Conservation (phyloP, 1,140 invertebrate species). For the Dendroctonus valens region DNA sequence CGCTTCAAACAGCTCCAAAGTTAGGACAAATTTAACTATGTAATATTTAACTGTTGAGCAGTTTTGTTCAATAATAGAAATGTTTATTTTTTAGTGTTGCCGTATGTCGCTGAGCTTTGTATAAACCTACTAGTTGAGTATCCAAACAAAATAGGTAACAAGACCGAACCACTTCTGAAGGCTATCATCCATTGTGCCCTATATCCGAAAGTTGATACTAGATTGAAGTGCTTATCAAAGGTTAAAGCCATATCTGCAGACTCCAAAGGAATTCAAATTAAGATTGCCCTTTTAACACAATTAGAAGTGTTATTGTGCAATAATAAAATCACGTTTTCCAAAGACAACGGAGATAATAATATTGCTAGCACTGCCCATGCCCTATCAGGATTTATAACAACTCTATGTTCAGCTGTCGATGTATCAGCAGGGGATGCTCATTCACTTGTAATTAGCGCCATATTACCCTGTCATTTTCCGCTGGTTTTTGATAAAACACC, state of each 20-base stretch:
- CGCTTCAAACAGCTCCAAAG: no score
- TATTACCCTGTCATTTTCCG: conserved; percentile 70
- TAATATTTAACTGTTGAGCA: background rate
- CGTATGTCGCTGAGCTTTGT: conserved; percentile 62
- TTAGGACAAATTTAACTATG: no score
- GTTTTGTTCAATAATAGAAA: conserved; percentile 1
- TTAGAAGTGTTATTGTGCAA: conserved; percentile 59
- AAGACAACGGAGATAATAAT: conserved; percentile 30
- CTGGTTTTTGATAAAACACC: conserved; percentile 55
- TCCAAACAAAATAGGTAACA: conserved; percentile 58
- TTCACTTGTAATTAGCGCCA: conserved; percentile 58
- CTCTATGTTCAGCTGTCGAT: conserved; percentile 55
- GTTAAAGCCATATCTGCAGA: conserved; percentile 45
- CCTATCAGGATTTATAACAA: conserved; percentile 52
- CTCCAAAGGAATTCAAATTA: conserved; percentile 50
- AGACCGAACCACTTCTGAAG: conserved; percentile 58
- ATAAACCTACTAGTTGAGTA: conserved; percentile 65
- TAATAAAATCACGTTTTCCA: conserved; percentile 52
- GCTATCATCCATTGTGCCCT: conserved; percentile 65
- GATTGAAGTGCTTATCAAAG: conserved; percentile 47
- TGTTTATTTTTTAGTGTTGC: conserved; percentile 51
- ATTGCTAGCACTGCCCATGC: conserved; percentile 35
- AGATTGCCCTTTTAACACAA: conserved; percentile 59
- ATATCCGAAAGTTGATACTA: conserved; percentile 48
- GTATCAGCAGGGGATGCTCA: conserved; percentile 54